phyloP scores from a whole-genome alignment of 2,797 vertebrate species.

The Lutjanus argentimaculatus region DNA sequence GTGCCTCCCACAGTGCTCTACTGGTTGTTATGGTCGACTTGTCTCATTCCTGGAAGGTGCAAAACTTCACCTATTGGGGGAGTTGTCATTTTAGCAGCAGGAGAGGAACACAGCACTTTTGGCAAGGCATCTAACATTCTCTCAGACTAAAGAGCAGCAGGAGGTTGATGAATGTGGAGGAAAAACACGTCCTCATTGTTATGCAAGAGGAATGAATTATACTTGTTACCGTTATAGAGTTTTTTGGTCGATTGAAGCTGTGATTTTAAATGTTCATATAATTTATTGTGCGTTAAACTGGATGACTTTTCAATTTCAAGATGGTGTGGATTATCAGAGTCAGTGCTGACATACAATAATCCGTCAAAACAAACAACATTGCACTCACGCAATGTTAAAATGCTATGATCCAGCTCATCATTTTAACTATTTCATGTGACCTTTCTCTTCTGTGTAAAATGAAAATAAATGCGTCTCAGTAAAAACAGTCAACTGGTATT shows the following conservation, averaged over 20 bases:
- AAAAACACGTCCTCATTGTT: slow-evolving; percentile 66
- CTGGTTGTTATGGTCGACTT: slow-evolving; percentile 69
- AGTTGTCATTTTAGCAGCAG: slow-evolving; percentile 77
- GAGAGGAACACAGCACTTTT: slow-evolving; percentile 70
- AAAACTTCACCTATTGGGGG: slow-evolving; percentile 73
- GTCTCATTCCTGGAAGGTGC: slow-evolving; percentile 76
- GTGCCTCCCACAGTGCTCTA: slow-evolving; percentile 40
- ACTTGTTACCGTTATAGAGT: slow-evolving; percentile 57
- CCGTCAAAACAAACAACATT: slow-evolving; percentile 34
- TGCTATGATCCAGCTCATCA: background rate
- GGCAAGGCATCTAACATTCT: slow-evolving; percentile 64
- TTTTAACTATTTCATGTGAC: slow-evolving; percentile 6
- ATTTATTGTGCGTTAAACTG: slow-evolving; percentile 56
- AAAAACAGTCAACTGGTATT: too few species aligned
- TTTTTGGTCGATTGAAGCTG: slow-evolving; percentile 66
- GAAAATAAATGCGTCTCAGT: slow-evolving; percentile 33
- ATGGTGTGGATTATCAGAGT: slow-evolving; percentile 10
- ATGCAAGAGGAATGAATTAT: slow-evolving; percentile 66
- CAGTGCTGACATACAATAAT: slow-evolving; percentile 35
- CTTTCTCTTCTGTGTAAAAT: slow-evolving; percentile 4
- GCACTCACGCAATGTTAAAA: background rate
- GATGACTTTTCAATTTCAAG: slow-evolving; percentile 42
- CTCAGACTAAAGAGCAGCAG: slow-evolving; percentile 69
- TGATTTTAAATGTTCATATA: slow-evolving; percentile 73
- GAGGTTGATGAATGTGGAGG: slow-evolving; percentile 75